Evolutionary conservation across 1,140 invertebrate species (phyloP).

Genomic region (Batillaria attramentaria): DNA sequence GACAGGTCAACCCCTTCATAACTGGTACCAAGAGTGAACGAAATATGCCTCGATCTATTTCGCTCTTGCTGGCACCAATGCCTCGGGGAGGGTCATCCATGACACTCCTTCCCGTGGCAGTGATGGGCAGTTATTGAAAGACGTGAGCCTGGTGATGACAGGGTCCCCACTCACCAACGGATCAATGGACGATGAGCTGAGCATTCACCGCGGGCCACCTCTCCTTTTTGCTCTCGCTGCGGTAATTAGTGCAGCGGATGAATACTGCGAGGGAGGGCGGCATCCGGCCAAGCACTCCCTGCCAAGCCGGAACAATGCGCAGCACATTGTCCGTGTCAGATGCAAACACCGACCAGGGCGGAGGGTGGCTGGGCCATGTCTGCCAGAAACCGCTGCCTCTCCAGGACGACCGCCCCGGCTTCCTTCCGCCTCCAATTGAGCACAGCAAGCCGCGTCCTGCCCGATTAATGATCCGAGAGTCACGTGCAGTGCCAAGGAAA

Average conservation of each 20-base stretch:
- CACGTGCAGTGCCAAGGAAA: neutral
- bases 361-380: neutral
- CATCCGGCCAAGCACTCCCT: conserved; percentile 5
- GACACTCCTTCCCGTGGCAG: too few species aligned
- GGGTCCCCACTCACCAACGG: neutral
- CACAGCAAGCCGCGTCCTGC: conserved; percentile 2
- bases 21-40: too few species aligned
- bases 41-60: too few species aligned
- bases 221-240: conserved; percentile 1
- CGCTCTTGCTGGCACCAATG: too few species aligned
- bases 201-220: conserved; percentile 12
- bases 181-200: neutral
- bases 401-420: neutral
- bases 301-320: conserved; percentile 11
- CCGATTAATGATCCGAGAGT: neutral
- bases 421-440: neutral
- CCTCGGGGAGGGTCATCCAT: too few species aligned
- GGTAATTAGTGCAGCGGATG: conserved; percentile 24
- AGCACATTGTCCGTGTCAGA: conserved; percentile 10
- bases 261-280: conserved; percentile 17
- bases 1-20: too few species aligned
- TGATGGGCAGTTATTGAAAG: conserved; percentile 14
- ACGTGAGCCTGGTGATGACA: neutral
- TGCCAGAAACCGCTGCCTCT: conserved; percentile 3
- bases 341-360: conserved; percentile 3